A percentile compares a stretch with the other conserved stretches of the same genome.
These are phyloP conservation scores for Mactra quadrangularis DNA, from an alignment of 1,140 invertebrate genomes.

Conservation along the genomic window DNA sequence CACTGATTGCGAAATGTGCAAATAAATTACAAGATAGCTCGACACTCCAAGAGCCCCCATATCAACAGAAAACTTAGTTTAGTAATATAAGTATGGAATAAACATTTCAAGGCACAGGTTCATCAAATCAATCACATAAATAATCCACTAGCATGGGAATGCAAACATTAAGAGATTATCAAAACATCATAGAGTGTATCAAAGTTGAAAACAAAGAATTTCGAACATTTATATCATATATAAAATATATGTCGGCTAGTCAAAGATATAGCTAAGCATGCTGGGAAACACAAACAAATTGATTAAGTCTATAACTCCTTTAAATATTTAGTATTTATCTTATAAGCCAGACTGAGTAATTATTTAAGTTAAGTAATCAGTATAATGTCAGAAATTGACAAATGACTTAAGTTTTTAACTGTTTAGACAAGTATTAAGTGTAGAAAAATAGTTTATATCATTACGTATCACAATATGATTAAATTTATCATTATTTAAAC, in stretches of 20 bases:
- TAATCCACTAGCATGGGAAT: conserved; percentile 54
- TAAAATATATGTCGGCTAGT: conserved; percentile 9
- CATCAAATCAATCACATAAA: conserved; percentile 34
- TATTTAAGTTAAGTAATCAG: too few relatives aligned
- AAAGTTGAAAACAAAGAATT: conserved; percentile 54
- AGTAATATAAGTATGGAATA: conserved; percentile 40
- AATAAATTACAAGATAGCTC: conserved; percentile 15
- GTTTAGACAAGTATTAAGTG: too few relatives aligned
- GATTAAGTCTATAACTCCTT: neutral
- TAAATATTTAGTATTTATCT: neutral
- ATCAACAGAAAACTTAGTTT: neutral
- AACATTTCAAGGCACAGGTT: conserved; percentile 35
- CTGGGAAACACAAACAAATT: neutral
- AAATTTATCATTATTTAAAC: too few relatives aligned
- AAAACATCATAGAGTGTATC: conserved; percentile 8
- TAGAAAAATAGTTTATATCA: too few relatives aligned
- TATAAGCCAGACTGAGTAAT: too few relatives aligned
- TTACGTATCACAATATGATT: too few relatives aligned
- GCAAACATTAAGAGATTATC: conserved; percentile 19
- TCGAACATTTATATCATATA: conserved; percentile 34
- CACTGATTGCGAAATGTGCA: neutral
- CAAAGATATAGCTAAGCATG: conserved; percentile 17
- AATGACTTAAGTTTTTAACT: too few relatives aligned
- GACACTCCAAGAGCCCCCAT: conserved; percentile 14
- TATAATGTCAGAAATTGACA: too few relatives aligned